These are phyloP conservation scores for Brachyptera risi DNA, from an alignment of 2,888 invertebrate genomes.

Conservation along the genomic window DNA sequence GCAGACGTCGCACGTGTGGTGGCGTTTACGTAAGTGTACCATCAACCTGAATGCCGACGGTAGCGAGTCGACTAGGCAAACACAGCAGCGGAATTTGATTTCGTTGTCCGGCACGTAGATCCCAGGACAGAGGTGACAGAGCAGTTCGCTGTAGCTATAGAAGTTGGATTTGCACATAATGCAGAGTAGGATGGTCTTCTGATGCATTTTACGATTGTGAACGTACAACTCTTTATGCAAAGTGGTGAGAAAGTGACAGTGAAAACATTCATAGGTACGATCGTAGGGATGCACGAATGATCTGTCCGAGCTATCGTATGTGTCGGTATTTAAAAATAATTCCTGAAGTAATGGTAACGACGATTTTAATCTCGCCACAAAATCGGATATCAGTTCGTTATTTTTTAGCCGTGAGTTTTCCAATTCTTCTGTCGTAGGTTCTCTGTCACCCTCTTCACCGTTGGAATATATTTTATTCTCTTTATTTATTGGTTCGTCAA, in stretches of 20 bases:
- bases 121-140: constrained; percentile 84
- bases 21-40: constrained; percentile 81
- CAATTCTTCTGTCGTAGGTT: constrained; percentile 67
- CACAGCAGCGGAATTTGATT: constrained; percentile 74
- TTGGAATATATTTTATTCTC: no score
- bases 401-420: constrained; percentile 48
- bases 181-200: constrained; percentile 75
- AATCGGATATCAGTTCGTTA: constrained; percentile 49
- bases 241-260: constrained; percentile 72
- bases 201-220: constrained; percentile 83
- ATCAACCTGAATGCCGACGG: constrained; percentile 85
- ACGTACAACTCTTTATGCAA: constrained; percentile 81
- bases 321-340: constrained; percentile 67
- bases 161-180: constrained; percentile 85
- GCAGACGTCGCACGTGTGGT: constrained; percentile 84
- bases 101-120: constrained; percentile 57
- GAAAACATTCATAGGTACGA: constrained; percentile 79
- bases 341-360: constrained; percentile 58
- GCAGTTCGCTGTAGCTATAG: constrained; percentile 80
- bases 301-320: constrained; percentile 60
- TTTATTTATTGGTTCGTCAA: no score
- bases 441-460: no score
- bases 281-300: constrained; percentile 55
- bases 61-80: constrained; percentile 70
- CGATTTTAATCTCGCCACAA: constrained; percentile 61